Evolutionary conservation across 2,888 invertebrate species (phyloP), one percentile per base, ranked within the genome.

Genomic region (Idaea straminata): DNA sequence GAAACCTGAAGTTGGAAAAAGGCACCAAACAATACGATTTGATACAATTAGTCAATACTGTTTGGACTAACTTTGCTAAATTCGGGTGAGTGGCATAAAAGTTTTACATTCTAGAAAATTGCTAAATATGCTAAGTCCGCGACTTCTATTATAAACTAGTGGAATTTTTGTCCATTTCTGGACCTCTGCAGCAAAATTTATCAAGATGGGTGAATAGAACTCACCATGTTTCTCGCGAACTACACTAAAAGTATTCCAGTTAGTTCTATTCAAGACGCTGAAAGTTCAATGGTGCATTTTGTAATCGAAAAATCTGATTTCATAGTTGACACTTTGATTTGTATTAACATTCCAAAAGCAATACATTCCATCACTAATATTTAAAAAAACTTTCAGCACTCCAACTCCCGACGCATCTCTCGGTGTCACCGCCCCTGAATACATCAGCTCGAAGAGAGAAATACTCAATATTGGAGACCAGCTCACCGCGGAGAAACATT

Each of bases 11-110:
- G 1, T 47, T 85, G 5, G 74, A 76, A 25, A 81, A 74, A 5
- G 70, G 69, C 2, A 78, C 75, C 62, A 76, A 72, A 57, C 81
- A 81, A 61, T 83, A 82, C 61, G 72, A 77, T 60, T 74, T 87
- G 71, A 72, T 87, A 2, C 69, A 83, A 15, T 72, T 79, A 35
- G 74, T 76, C 0, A 83, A 80, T 61, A 74, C 74, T 0, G 63
- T 85, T 2, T 78, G 86, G 47, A 81, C 83, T 0, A 87, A 87
- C 69, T 88, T 87, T 67, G 86, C 83, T n/a, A 87, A 87, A 73
- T 82, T 74, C 64, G 83, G 87, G 88, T 87, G 74, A 82, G 47
- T 47, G 7, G 13, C 10, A 47, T 47, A 36, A 36, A 7, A 36
- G 5, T 36, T 36, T 36, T 36, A 0, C 2, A 13, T 6, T 0